phyloP scores from a whole-genome alignment of 1,140 invertebrate species.

The Brachionus manjavacas region DNA sequence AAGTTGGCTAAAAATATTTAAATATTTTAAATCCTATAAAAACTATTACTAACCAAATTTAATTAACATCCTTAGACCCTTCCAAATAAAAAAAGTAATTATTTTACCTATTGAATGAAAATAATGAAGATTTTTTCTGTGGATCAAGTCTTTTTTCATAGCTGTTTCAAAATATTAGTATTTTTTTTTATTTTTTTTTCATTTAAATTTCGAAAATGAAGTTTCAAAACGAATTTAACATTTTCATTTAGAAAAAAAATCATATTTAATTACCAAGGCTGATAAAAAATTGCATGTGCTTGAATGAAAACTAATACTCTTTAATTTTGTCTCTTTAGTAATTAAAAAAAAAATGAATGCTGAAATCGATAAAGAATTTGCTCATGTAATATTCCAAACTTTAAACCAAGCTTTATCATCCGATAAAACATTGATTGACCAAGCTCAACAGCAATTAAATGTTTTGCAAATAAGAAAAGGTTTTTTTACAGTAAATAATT shows the following conservation, averaged over 20 bases:
- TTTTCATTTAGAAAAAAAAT: background rate
- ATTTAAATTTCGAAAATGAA: no score
- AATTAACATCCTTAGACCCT: no score
- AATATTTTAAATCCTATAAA: no score
- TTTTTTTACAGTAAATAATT: background rate
- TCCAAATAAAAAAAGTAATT: no score
- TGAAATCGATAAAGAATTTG: constrained; percentile 21
- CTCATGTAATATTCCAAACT: constrained; percentile 23
- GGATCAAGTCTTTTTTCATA: no score
- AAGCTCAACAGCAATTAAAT: constrained; percentile 18
- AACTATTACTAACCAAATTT: no score
- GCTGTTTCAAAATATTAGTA: no score
- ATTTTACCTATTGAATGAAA: no score
- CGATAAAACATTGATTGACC: background rate
- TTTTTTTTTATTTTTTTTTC: no score
- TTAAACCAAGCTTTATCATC: constrained; percentile 6
- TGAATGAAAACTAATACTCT: background rate
- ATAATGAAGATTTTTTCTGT: no score
- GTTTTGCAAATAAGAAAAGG: constrained; percentile 34
- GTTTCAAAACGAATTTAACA: constrained; percentile 28
- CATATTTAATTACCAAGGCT: background rate
- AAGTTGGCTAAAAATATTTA: no score
- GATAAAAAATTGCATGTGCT: background rate
- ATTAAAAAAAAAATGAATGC: background rate
- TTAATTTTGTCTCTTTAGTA: background rate